These are phyloP conservation scores for Oostethus manadensis DNA, from an alignment of 2,113 vertebrate genomes.

Conservation along the genomic window DNA sequence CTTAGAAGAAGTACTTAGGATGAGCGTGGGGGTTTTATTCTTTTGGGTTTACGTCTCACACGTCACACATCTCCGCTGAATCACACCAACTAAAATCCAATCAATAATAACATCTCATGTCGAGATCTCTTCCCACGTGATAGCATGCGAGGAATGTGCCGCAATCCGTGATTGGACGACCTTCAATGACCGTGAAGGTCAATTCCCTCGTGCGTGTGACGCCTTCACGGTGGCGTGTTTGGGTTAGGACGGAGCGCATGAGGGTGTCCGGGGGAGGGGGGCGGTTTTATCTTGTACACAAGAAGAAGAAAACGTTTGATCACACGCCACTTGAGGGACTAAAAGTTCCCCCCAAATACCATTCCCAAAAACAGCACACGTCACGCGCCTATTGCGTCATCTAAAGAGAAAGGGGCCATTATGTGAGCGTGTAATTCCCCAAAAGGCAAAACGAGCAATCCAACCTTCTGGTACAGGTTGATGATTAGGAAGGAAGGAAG, in stretches of 20 bases:
- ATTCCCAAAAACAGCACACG: too few relatives aligned
- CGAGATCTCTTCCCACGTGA: background rate
- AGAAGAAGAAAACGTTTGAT: constrained; percentile 11
- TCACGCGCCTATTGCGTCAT: too few relatives aligned
- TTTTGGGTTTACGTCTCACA: too few relatives aligned
- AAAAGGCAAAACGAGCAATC: too few relatives aligned
- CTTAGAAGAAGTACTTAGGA: too few relatives aligned
- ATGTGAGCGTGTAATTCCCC: too few relatives aligned
- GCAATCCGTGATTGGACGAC: background rate
- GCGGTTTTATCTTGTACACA: constrained; percentile 57
- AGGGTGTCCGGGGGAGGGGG: constrained; percentile 54
- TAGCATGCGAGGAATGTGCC: background rate
- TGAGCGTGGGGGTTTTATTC: too few relatives aligned
- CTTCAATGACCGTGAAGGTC: background rate
- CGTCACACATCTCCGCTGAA: too few relatives aligned
- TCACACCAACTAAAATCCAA: background rate
- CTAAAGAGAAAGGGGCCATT: too few relatives aligned
- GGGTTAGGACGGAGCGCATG: constrained; percentile 68
- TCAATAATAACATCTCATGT: background rate
- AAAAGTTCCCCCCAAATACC: too few relatives aligned
- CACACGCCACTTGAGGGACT: background rate
- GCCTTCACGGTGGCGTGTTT: constrained; percentile 61
- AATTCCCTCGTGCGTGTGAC: background rate
- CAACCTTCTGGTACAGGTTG: too few relatives aligned
- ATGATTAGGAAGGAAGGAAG: too few relatives aligned